Base-by-base conservation (phyloP, 2,113 vertebrate genomes). In the Chloropsis cyanopogon region DNA sequence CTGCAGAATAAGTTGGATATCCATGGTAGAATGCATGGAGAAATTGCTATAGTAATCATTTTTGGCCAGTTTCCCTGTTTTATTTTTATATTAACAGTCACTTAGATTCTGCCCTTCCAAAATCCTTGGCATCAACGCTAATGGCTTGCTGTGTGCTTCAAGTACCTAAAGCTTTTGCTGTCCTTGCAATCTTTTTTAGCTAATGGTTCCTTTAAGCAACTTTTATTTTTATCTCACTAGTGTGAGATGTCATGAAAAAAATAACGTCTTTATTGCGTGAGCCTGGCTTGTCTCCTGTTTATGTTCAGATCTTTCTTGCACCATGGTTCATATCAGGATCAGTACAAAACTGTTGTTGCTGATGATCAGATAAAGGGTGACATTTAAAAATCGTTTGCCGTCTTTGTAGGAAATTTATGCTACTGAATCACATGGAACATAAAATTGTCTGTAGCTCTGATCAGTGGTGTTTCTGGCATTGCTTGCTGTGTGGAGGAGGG, bases 321-420 rank as follows among this genome's bases (percentile, higher is more conserved):
- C n/a, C 0, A 0, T 3, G 63, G n/a, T 42, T 89, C 21, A 0
- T 29, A 37, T 21, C 15, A 6, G 10, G 17, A 64, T 68, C 23
- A 5, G 28, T 21, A 24, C 54, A 59, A 21, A 76, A 33, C 63
- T 19, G 31, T 57, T 50, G 66, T 69, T 57, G 28, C 28, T 63
- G 41, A n/a, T 29, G 44, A 46, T 81, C 13, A 28, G 76, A 47
- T 77, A 54, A 93, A 65, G 1, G 33, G 14, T 90, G 92, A 83
- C 80, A 88, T 92, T 95, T 92, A 39, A 83, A 70, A 83, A 24
- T 11, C 31, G 2, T 41, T 91, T 71, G 26, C 61, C 53, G 54
- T 18, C 59, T 79, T 65, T 73, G 76, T 47, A 12, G 56, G 35
- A 78, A 75, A 82, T 17, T 41, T 76, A 11, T 78, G 82, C 35